Conservation (phyloP, 1,140 invertebrate species). For the Polypedilum vanderplanki region DNA sequence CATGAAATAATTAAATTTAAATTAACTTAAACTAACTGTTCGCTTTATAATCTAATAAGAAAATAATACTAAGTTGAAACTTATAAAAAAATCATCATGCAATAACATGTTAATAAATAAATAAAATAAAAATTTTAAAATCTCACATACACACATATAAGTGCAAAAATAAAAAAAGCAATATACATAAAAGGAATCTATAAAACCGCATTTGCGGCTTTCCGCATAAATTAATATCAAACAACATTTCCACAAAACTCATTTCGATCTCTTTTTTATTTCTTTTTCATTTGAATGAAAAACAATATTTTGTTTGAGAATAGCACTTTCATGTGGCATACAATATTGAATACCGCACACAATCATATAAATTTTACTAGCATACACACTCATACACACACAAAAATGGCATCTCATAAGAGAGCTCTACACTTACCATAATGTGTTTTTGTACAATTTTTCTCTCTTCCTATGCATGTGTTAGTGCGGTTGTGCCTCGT, state of each 20-base stretch:
- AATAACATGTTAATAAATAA: no score
- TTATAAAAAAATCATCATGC: no score
- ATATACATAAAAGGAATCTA: not conserved
- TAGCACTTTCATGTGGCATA: constrained; percentile 10
- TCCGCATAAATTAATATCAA: constrained; percentile 7
- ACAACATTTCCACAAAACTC: not conserved
- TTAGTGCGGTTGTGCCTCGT: constrained; percentile 25
- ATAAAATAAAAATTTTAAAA: no score
- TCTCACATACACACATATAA: not conserved
- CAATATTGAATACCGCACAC: not conserved
- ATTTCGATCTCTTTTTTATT: constrained; percentile 7
- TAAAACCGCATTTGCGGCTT: constrained; percentile 4
- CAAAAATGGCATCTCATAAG: not conserved
- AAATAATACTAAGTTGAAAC: no score
- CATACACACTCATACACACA: not conserved
- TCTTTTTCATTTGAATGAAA: not conserved
- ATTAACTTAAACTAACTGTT: no score
- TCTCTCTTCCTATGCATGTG: not conserved
- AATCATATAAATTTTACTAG: not conserved
- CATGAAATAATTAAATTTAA: no score
- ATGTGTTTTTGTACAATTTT: not conserved
- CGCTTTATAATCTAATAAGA: no score
- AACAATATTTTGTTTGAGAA: not conserved
- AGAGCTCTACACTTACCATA: constrained; percentile 13
- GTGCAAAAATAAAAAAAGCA: not conserved